Evolutionary conservation across 2,113 vertebrate species (phyloP).

Genomic region (Tetrao urogallus): DNA sequence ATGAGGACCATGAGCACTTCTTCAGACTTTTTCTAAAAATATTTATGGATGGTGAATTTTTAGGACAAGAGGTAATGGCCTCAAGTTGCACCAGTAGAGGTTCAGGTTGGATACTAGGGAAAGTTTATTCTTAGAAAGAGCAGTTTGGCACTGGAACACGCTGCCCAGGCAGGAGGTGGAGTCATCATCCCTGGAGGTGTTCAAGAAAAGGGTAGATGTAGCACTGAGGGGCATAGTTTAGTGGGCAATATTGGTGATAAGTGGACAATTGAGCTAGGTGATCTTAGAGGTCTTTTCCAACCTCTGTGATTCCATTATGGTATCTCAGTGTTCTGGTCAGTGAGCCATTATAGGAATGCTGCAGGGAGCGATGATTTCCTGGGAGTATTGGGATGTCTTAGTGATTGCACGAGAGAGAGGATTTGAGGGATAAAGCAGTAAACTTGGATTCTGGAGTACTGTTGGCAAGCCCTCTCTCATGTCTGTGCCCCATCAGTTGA

Average conservation of each 20-base stretch:
- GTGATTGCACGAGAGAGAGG: neutral
- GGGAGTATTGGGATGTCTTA: neutral
- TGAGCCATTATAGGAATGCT: neutral
- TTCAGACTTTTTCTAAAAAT: neutral
- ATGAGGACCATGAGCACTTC: neutral
- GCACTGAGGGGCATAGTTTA: too few relatives aligned
- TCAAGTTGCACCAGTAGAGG: too few relatives aligned
- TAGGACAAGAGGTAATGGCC: too few relatives aligned
- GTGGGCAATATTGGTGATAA: too few relatives aligned
- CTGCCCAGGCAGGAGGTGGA: too few relatives aligned
- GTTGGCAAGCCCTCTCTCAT: neutral
- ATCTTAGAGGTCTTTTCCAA: too few relatives aligned
- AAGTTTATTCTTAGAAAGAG: too few relatives aligned
- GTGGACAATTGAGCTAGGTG: too few relatives aligned
- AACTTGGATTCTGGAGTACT: neutral
- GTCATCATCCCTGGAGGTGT: too few relatives aligned
- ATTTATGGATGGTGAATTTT: neutral
- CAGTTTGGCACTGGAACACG: too few relatives aligned
- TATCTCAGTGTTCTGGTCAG: neutral
- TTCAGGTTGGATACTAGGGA: too few relatives aligned
- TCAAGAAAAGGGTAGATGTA: too few relatives aligned
- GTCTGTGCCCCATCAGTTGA: neutral
- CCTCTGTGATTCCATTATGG: neutral
- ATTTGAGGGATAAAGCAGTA: neutral
- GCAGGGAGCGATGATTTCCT: neutral